These are phyloP conservation scores for Pheosia gnoma DNA, from an alignment of 2,888 invertebrate genomes.

Conservation along the genomic window DNA sequence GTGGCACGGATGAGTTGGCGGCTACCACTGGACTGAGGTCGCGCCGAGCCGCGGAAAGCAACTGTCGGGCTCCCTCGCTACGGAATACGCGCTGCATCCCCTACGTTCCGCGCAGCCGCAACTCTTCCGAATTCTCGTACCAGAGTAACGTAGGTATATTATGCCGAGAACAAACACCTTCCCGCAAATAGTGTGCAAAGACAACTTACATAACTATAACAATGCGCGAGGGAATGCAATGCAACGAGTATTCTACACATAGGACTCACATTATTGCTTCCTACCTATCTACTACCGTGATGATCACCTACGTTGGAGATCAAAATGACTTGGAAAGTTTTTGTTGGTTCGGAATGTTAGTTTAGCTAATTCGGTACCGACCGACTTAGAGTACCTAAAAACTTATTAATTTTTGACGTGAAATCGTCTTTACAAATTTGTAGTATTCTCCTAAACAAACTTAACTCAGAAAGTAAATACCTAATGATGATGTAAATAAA, in stretches of 20 bases:
- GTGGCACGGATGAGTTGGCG: slow-evolving; percentile 31
- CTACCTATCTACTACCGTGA: too few relatives aligned
- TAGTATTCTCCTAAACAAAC: too few relatives aligned
- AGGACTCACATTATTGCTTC: neutral
- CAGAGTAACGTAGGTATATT: slow-evolving; percentile 12
- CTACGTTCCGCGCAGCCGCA: slow-evolving; percentile 73
- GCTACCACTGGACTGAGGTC: slow-evolving; percentile 34
- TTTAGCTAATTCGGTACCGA: too few relatives aligned
- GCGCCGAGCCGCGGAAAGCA: slow-evolving; percentile 53
- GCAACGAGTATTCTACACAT: neutral
- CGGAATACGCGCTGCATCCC: slow-evolving; percentile 52
- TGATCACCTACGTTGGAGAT: neutral
- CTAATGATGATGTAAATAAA: too few relatives aligned
- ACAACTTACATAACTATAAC: slow-evolving; percentile 9
- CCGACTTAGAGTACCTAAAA: too few relatives aligned
- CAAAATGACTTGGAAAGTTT: too few relatives aligned
- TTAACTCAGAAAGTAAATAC: too few relatives aligned
- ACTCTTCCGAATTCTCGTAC: slow-evolving; percentile 35
- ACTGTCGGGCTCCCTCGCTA: slow-evolving; percentile 60
- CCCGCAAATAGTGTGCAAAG: slow-evolving; percentile 28
- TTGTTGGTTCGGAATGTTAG: too few relatives aligned
- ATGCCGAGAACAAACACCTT: slow-evolving; percentile 33
- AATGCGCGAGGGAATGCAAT: neutral
- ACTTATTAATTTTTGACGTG: too few relatives aligned
- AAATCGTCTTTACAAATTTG: too few relatives aligned